phyloP scores from a whole-genome alignment of 1,140 invertebrate genomes.

The Ostrea denselamellosa region DNA sequence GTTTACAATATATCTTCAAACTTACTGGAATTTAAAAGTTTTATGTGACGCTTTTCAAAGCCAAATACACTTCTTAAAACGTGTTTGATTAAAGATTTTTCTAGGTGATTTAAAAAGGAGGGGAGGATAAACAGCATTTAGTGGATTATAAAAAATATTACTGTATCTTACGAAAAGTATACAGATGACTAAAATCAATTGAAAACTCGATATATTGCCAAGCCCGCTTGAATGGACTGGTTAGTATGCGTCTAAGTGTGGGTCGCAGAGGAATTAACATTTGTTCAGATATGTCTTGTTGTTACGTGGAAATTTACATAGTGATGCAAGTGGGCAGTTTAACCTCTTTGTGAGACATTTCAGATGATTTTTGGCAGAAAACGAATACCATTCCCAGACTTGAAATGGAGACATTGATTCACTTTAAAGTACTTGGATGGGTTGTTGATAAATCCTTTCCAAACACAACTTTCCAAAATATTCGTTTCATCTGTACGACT shows the following conservation, averaged over 20 bases:
- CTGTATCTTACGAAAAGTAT: neutral
- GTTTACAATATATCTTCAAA: too few species aligned
- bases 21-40: neutral
- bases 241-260: neutral
- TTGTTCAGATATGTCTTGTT: slow-evolving; percentile 18
- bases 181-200: neutral
- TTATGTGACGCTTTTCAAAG: neutral
- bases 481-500: too few species aligned
- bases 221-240: neutral
- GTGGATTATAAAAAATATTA: slow-evolving; percentile 13
- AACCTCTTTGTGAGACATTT: neutral
- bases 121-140: neutral
- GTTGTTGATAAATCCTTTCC: too few species aligned
- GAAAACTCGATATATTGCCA: neutral
- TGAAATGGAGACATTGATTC: too few species aligned
- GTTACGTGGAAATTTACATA: neutral
- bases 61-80: neutral
- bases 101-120: neutral
- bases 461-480: too few species aligned
- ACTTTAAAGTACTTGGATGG: too few species aligned
- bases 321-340: neutral
- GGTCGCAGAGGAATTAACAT: neutral
- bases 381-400: too few species aligned
- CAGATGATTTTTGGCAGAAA: neutral
- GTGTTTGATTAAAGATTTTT: neutral